Evolutionary conservation across 2,113 vertebrate genomes (phyloP), one percentile per base, ranked within the genome.

Genomic region (Poecilia latipinna): DNA sequence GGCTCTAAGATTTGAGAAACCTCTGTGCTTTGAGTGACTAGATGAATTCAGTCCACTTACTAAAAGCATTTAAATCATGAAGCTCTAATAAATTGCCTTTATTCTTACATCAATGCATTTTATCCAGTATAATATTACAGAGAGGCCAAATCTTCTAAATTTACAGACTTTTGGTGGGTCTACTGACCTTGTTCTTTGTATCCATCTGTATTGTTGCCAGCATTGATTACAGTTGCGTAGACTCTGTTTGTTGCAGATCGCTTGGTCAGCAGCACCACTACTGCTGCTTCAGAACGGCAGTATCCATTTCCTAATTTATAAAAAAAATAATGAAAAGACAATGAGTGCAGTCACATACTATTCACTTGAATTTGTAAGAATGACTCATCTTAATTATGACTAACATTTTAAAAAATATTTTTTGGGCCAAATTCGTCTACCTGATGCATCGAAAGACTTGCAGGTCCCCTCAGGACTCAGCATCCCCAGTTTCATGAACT

Each of bases 401-500:
- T 24, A 65, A 24, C 22, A 8, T 15, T n/a, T 39, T 3, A 26
- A 13, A 13, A 61, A 61, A 70, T 8, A 70, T 8, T 28, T 10
- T 37, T 35, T 33, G 8, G 39, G 44, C 4, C 44, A 48, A 4
- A 48, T 48, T 48, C 1, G 15, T 73, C 37, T 79, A 79, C 98
- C 97, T 86, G 94, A 94, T 42, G 65, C 82, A 66, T 99, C 98
- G 24, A 99, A 99, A 65, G 95, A 90, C 84, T 95, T 98, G 96
- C 98, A 99, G 86, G 94, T 79, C 19, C 98, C 98, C 3, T 95
- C 94, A 0, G 94, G 93, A 89, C 96, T 98, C 48, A 99, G 96
- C 97, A 99, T 95, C 67, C 98, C 97, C 79, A 99, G 91, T 65
- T 96, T 98, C 97, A 98, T 96, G 89, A 99, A 99, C 90, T 99